Evolutionary conservation across 2,113 vertebrate species (phyloP).

Genomic region (Ciconia boyciana): DNA sequence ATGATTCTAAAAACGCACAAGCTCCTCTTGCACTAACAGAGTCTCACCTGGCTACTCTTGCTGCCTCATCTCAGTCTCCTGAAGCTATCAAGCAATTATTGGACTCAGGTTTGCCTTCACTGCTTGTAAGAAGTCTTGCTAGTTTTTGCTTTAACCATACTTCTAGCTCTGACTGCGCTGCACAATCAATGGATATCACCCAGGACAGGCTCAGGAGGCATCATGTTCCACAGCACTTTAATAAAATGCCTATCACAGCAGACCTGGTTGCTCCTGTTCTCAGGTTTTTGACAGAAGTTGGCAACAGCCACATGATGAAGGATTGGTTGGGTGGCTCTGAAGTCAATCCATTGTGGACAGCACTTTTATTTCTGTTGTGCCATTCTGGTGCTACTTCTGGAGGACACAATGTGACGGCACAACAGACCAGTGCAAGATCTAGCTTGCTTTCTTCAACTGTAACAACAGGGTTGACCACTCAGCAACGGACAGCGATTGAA

Average conservation of each 20-base stretch:
- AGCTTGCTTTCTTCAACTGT: conserved; percentile 78
- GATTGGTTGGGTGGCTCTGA: conserved; percentile 97
- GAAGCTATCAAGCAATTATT: conserved; percentile 94
- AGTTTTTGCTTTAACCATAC: conserved; percentile 90
- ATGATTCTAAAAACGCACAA: conserved; percentile 94
- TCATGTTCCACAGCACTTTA: conserved; percentile 76
- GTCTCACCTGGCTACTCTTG: conserved; percentile 91
- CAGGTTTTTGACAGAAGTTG: conserved; percentile 95
- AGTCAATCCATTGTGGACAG: conserved; percentile 95
- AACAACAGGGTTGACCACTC: conserved; percentile 86
- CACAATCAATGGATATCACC: conserved; percentile 74
- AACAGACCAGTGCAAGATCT: conserved; percentile 73
- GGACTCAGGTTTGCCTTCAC: conserved; percentile 92
- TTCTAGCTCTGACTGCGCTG: conserved; percentile 82
- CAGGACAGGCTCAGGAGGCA: conserved; percentile 79
- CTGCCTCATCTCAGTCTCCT: conserved; percentile 93
- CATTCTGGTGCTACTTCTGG: conserved; percentile 89
- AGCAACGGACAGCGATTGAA: conserved; percentile 95
- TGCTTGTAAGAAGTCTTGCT: conserved; percentile 92
- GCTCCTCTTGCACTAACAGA: conserved; percentile 87
- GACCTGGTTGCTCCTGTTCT: conserved; percentile 94
- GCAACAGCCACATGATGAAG: conserved; percentile 97
- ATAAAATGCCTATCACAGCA: conserved; percentile 83
- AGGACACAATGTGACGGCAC: conserved; percentile 63
- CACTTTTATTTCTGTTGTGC: conserved; percentile 94